phyloP scores from a whole-genome alignment of 2,797 vertebrate genomes.

The Distichodus sexfasciatus region DNA sequence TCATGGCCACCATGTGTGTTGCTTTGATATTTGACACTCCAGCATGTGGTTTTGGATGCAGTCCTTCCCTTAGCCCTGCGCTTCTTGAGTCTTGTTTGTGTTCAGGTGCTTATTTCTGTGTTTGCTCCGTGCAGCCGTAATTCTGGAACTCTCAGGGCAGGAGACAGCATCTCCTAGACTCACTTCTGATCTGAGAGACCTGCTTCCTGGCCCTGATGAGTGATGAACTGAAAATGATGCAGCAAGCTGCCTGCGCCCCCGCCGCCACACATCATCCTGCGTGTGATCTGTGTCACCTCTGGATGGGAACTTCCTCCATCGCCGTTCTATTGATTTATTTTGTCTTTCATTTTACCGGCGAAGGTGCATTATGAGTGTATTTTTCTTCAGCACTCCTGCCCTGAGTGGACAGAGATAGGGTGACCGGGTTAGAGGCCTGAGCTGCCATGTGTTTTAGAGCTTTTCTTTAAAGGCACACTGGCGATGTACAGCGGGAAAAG shows the following conservation, averaged over 20 bases:
- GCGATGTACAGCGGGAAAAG: too few species aligned
- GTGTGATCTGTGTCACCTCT: not conserved
- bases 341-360: not conserved
- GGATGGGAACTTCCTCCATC: not conserved
- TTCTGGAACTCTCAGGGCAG: not conserved
- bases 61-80: too few species aligned
- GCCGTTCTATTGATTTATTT: not conserved
- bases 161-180: not conserved
- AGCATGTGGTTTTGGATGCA: too few species aligned
- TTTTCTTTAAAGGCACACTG: too few species aligned
- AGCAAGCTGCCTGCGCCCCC: not conserved
- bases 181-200: not conserved
- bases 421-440: too few species aligned
- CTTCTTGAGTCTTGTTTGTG: not conserved
- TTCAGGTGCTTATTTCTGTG: not conserved
- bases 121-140: not conserved
- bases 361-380: not conserved
- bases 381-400: too few species aligned
- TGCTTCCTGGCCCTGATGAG: not conserved
- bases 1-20: not conserved
- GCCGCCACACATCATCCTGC: not conserved
- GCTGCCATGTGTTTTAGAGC: too few species aligned
- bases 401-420: too few species aligned
- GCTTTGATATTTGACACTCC: not conserved
- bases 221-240: slow-evolving; percentile 21